phyloP scores from a whole-genome alignment of 2,797 vertebrate genomes.

The Babyrousa celebensis region DNA sequence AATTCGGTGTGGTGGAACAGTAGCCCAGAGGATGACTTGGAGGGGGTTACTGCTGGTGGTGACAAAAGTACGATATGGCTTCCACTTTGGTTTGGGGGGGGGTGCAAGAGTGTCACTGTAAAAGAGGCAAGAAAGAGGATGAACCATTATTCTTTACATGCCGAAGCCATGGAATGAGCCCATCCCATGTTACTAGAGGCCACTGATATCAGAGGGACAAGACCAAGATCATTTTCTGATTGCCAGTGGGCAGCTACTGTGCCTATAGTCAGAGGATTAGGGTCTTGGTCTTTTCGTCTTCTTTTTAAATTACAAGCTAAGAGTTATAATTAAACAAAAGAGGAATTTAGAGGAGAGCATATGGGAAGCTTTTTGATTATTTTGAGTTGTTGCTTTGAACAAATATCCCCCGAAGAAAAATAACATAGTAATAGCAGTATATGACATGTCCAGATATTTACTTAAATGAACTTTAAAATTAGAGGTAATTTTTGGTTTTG shows the following conservation, averaged over 20 bases:
- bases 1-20: background rate
- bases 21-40: background rate
- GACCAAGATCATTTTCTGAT: background rate
- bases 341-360: background rate
- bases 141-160: background rate
- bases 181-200: background rate
- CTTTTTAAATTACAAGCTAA: background rate
- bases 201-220: background rate
- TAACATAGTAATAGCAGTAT: background rate
- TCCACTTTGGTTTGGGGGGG: background rate
- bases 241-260: background rate
- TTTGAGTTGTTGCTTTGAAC: background rate
- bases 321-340: conserved; percentile 5
- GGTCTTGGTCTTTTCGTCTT: background rate
- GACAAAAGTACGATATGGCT: background rate
- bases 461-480: conserved; percentile 19
- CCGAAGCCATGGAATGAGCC: background rate
- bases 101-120: background rate
- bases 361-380: background rate
- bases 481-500: background rate
- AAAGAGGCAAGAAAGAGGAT: background rate
- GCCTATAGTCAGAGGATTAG: background rate
- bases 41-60: background rate
- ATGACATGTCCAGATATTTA: background rate
- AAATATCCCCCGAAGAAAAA: background rate